phyloP scores from a whole-genome alignment of 2,113 vertebrate genomes.

The Grallaria varia region DNA sequence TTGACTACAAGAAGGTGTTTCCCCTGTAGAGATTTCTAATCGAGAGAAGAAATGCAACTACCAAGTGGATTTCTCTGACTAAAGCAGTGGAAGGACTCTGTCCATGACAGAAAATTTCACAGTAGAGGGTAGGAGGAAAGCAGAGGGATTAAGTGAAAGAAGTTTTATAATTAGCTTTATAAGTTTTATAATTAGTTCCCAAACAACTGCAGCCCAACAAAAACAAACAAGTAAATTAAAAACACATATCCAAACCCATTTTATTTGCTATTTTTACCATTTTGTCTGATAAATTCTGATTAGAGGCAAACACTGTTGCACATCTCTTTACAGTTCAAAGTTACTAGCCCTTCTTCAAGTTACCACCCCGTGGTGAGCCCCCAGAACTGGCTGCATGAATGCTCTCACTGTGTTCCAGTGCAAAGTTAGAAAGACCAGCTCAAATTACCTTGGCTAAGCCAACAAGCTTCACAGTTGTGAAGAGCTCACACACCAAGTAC shows the following conservation, averaged over 20 bases:
- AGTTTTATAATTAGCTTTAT: neutral
- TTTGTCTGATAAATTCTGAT: neutral
- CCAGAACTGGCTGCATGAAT: neutral
- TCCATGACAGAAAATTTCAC: neutral
- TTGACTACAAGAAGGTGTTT: neutral
- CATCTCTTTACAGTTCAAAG: neutral
- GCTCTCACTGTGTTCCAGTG: neutral
- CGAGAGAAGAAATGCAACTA: neutral
- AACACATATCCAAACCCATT: neutral
- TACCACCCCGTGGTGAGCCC: neutral
- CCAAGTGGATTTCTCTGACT: neutral
- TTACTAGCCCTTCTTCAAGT: neutral
- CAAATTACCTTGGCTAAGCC: constrained; percentile 35
- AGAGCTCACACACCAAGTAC: neutral
- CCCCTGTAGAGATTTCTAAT: neutral
- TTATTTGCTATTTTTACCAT: neutral
- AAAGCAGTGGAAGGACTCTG: neutral
- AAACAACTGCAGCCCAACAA: too few species aligned
- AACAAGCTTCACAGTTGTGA: neutral
- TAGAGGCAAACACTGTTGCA: neutral
- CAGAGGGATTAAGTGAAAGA: neutral
- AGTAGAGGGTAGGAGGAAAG: neutral
- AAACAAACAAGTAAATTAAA: constrained; percentile 15
- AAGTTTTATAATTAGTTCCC: neutral
- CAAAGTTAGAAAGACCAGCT: constrained; percentile 36